These are phyloP conservation scores for Cephalopholis sonnerati DNA, from an alignment of 2,113 vertebrate genomes.

Conservation along the genomic window DNA sequence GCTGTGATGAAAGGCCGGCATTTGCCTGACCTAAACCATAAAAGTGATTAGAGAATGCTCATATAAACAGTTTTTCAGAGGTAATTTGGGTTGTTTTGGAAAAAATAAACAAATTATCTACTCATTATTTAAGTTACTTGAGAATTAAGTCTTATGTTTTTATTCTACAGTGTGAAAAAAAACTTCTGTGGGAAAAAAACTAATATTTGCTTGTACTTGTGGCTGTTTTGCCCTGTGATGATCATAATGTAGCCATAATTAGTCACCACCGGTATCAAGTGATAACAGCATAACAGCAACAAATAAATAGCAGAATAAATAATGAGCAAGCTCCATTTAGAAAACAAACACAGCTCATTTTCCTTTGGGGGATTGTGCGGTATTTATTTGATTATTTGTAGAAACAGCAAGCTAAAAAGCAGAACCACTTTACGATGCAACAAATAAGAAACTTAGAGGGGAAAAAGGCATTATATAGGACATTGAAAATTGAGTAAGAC, in stretches of 20 bases:
- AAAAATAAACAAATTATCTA: not conserved
- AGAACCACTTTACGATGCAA: slow-evolving; percentile 45
- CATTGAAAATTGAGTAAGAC: slow-evolving; percentile 52
- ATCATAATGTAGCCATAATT: slow-evolving; percentile 44
- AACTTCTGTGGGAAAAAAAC: not conserved
- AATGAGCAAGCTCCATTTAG: slow-evolving; percentile 59
- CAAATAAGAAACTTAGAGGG: slow-evolving; percentile 25
- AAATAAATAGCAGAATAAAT: slow-evolving; percentile 64
- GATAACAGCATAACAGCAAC: slow-evolving; percentile 33
- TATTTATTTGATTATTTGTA: slow-evolving; percentile 56
- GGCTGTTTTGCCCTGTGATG: slow-evolving; percentile 23
- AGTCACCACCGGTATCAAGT: slow-evolving; percentile 34
- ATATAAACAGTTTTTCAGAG: not conserved
- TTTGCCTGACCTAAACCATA: not conserved
- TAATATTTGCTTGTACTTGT: slow-evolving; percentile 13
- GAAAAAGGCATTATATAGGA: slow-evolving; percentile 34
- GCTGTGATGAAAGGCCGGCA: too few relatives aligned
- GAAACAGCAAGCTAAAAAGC: slow-evolving; percentile 33
- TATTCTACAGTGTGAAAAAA: not conserved
- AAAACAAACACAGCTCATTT: slow-evolving; percentile 63
- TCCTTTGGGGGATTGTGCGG: slow-evolving; percentile 39
- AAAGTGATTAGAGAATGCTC: not conserved
- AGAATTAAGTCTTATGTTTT: not conserved
- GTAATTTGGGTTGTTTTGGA: not conserved
- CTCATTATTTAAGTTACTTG: not conserved